These are phyloP conservation scores for Nasonia longicornis DNA, from an alignment of 1,140 invertebrate genomes.

Conservation along the genomic window DNA sequence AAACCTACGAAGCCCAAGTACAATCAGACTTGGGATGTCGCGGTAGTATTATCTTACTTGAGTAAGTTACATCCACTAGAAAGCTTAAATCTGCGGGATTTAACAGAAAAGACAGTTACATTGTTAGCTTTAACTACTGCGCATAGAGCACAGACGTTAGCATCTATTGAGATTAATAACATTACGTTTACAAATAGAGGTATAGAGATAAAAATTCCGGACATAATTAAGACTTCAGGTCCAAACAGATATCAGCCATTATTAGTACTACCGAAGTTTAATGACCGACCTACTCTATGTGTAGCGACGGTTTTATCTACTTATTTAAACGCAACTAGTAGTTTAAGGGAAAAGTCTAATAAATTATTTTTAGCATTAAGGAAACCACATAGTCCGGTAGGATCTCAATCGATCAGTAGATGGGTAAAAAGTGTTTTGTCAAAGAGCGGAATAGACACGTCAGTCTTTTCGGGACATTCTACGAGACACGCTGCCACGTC, in stretches of 20 bases:
- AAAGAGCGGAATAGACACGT: slow-evolving; percentile 49
- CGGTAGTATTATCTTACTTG: slow-evolving; percentile 51
- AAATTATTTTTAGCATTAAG: background rate
- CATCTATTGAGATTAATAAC: background rate
- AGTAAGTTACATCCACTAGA: background rate
- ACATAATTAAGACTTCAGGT: background rate
- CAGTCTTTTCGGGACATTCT: background rate
- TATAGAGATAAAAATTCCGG: background rate
- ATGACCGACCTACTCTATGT: background rate
- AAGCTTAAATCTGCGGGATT: slow-evolving; percentile 11
- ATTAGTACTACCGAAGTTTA: background rate
- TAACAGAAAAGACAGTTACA: slow-evolving; percentile 47
- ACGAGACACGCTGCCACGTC: slow-evolving; percentile 49
- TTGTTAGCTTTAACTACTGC: slow-evolving; percentile 49
- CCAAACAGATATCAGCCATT: background rate
- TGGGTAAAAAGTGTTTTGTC: slow-evolving; percentile 51
- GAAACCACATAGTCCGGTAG: slow-evolving; percentile 48
- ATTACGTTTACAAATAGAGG: background rate
- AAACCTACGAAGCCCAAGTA: slow-evolving; percentile 53
- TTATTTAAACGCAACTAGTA: background rate
- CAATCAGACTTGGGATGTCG: slow-evolving; percentile 52
- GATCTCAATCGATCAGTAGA: slow-evolving; percentile 50
- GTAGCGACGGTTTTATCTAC: background rate
- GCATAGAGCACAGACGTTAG: slow-evolving; percentile 47
- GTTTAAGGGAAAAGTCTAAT: background rate